Percentiles rank a stretch among this genome's conserved stretches.
phyloP scores from a whole-genome alignment of 2,113 vertebrate species.

The Mesocricetus auratus region DNA sequence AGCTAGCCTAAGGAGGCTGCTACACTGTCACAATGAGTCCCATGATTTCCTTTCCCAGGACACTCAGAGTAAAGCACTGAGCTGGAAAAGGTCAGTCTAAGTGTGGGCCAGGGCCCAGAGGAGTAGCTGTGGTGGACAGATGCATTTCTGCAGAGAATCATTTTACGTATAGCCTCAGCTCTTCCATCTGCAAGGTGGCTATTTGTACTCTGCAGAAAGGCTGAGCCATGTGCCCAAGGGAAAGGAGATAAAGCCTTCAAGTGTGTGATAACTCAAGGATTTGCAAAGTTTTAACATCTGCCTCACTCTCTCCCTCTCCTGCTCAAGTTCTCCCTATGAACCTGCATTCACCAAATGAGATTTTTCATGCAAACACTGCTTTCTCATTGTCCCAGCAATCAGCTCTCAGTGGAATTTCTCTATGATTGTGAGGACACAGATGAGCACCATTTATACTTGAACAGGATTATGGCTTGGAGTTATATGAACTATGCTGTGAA shows the following conservation, averaged over 20 bases:
- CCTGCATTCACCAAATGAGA: neutral
- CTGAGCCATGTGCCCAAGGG: neutral
- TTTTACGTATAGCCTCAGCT: neutral
- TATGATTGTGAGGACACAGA: neutral
- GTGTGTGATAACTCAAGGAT: neutral
- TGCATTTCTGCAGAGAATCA: neutral
- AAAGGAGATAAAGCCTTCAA: neutral
- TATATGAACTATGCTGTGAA: slow-evolving; percentile 31
- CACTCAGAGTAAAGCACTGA: neutral
- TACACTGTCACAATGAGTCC: neutral
- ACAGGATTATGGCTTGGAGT: neutral
- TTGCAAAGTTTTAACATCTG: neutral
- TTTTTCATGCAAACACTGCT: slow-evolving; percentile 1
- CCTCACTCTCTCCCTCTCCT: neutral
- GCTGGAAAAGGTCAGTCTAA: slow-evolving; percentile 1
- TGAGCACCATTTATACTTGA: slow-evolving; percentile 8
- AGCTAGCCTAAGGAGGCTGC: neutral
- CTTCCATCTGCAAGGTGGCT: neutral
- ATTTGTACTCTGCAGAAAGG: neutral
- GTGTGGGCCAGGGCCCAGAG: too few species aligned
- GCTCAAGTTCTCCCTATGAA: neutral
- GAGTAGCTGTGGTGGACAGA: neutral
- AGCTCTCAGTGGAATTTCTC: neutral
- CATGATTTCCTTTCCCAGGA: neutral
- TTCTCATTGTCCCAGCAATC: slow-evolving; percentile 20